Percentiles rank a stretch among this genome's conserved stretches.
Conservation (phyloP, 2,113 vertebrate genomes). For the Sylvia atricapilla region DNA sequence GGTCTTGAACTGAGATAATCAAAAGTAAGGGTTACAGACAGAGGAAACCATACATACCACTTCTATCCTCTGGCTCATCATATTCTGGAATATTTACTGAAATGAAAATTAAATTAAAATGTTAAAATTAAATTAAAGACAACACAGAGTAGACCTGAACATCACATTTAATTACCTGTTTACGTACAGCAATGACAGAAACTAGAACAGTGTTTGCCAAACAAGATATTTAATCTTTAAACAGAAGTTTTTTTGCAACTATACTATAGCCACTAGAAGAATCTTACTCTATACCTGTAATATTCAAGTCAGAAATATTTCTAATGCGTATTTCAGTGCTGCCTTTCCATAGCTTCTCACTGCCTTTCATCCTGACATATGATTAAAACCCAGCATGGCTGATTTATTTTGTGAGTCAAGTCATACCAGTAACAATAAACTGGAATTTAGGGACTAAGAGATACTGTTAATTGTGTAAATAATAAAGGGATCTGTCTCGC, state of each 20-base stretch:
- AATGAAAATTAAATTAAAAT: slow-evolving; percentile 64
- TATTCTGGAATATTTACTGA: slow-evolving; percentile 81
- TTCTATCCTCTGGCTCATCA: slow-evolving; percentile 76
- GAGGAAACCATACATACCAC: slow-evolving; percentile 69
- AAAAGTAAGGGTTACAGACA: slow-evolving; percentile 33
- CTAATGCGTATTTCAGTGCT: not conserved
- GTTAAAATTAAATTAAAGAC: slow-evolving; percentile 65
- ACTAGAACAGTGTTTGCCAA: slow-evolving; percentile 23
- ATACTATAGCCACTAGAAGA: not conserved
- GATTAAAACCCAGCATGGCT: not conserved
- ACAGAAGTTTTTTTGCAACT: not conserved
- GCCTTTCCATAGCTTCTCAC: not conserved
- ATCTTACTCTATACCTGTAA: not conserved
- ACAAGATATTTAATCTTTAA: slow-evolving; percentile 36
- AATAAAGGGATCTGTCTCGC: not conserved
- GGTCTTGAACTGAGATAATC: slow-evolving; percentile 25
- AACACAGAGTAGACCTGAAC: slow-evolving; percentile 46
- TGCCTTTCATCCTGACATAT: not conserved
- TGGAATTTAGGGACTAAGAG: not conserved
- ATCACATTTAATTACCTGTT: slow-evolving; percentile 60
- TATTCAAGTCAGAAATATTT: not conserved
- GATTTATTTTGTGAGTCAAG: not conserved
- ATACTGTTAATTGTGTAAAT: not conserved
- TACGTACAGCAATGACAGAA: slow-evolving; percentile 38
- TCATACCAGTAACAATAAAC: not conserved